Base-by-base conservation (phyloP, 2,797 vertebrate species). In the Pseudomugil gertrudae region DNA sequence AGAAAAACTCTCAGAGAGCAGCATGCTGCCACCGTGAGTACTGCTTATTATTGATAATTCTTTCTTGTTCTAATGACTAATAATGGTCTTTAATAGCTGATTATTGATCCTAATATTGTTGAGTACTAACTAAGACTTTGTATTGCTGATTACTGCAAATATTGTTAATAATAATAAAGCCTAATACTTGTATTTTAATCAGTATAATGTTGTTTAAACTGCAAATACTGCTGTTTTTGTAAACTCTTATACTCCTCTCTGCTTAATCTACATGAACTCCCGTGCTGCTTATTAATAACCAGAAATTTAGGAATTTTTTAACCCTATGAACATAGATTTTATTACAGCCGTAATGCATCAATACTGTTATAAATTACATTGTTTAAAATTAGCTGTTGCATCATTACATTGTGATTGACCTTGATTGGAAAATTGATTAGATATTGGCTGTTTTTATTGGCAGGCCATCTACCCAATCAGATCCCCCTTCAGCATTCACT, bases 11-110 rank as follows among this genome's bases (percentile, higher is more conserved):
- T 64, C 40, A 47, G 24, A 73, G 40, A 73, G 62, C 78, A 87
- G 48, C 36, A 89, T 87, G 85, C 66, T 83, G 74, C 82, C 84
- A 69, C 72, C 23, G 85, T 89, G 82, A 89, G 85, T 89, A 84
- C 50, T 27, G 21, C 35, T 43, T 15, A 26, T 26, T 36, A 36
- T 27, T 26, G 24, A 40, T 13, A 38, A 36, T 21, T 40, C 32
- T 48, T 55, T 32, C n/a, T 61, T 11, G n/a, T 29, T 7, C 38
- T 45, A 17, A 45, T 47, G 19, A 13, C 14, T 6, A n/a, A 30
- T 21, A 13, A 8, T 55, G 29, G 47, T 27, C 9, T 36, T 56
- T 24, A 36, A 32, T 59, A 6, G 33, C 32, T 26, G 6, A 24
- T 57, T 24, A 11, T 23, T 15, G 1, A 26, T 29, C 14, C 3